Conservation (phyloP, 2,888 invertebrate genomes). For the Leucoptera coffeella region DNA sequence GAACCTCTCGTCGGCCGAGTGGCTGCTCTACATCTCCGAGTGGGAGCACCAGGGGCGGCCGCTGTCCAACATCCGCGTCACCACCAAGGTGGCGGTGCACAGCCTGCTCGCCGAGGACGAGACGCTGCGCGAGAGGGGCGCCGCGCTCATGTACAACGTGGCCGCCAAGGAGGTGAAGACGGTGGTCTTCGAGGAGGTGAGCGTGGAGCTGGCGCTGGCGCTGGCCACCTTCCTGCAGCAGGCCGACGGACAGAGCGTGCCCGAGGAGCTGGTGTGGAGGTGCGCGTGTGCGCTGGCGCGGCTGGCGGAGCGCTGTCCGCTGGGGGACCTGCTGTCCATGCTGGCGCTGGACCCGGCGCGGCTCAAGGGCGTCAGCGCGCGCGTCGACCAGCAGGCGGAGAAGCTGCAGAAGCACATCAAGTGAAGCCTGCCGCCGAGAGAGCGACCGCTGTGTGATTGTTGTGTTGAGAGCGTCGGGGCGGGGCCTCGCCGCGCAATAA, state of each 20-base stretch:
- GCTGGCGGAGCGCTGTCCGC: constrained; percentile 20
- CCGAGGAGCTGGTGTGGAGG: neutral
- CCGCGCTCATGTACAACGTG: constrained; percentile 84
- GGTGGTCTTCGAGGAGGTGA: constrained; percentile 92
- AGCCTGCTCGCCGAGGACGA: constrained; percentile 66
- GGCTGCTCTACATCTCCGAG: constrained; percentile 90
- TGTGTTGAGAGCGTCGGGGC: no score
- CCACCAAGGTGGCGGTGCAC: constrained; percentile 88
- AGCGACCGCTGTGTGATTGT: no score
- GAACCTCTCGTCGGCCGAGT: constrained; percentile 82
- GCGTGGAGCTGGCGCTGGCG: constrained; percentile 77
- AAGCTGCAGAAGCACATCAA: no score
- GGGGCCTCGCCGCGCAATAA: no score
- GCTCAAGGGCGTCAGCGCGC: no score
- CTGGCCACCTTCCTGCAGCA: constrained; percentile 3
- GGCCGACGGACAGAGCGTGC: neutral
- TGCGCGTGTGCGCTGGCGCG: constrained; percentile 29
- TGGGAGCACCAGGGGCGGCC: constrained; percentile 73
- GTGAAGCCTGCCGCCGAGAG: no score
- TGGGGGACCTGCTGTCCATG: constrained; percentile 26
- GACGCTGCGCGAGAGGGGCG: constrained; percentile 71
- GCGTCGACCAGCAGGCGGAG: no score
- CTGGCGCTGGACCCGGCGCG: no score
- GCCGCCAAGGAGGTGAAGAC: constrained; percentile 96
- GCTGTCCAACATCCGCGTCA: constrained; percentile 83